Conservation (phyloP, 2,888 invertebrate species). For the Therioaphis trifolii region DNA sequence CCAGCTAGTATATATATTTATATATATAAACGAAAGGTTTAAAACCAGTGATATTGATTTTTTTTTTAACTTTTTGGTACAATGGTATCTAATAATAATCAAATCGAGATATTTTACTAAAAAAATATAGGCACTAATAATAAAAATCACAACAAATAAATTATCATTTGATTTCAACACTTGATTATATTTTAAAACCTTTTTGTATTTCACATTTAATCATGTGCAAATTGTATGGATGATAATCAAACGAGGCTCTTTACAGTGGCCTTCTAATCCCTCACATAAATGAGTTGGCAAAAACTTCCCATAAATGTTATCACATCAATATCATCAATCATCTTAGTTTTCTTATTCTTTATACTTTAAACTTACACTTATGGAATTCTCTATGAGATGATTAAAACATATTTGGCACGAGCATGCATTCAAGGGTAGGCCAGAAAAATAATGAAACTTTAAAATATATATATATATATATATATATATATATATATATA, state of each 20-base stretch:
- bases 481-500: too few species aligned
- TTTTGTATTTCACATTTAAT: not conserved
- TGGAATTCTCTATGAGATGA: not conserved
- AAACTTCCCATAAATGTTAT: not conserved
- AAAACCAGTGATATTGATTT: too few species aligned
- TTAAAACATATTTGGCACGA: not conserved
- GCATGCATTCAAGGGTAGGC: not conserved
- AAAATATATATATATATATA: too few species aligned
- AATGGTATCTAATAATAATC: too few species aligned
- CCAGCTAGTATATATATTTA: too few species aligned
- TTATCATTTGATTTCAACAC: too few species aligned
- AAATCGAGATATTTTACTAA: too few species aligned
- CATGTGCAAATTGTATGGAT: not conserved
- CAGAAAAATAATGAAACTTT: not conserved
- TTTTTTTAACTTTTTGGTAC: too few species aligned
- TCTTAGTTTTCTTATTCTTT: not conserved
- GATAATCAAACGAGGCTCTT: not conserved
- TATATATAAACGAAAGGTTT: too few species aligned
- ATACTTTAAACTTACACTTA: not conserved
- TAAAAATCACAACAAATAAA: too few species aligned
- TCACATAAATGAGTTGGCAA: not conserved
- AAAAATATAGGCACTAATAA: too few species aligned
- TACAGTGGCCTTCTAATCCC: not conserved
- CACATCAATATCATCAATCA: slow-evolving; percentile 33
- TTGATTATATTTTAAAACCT: not conserved